Conservation (phyloP, 2,113 vertebrate genomes). For the Pseudorhombus dupliciocellatus region DNA sequence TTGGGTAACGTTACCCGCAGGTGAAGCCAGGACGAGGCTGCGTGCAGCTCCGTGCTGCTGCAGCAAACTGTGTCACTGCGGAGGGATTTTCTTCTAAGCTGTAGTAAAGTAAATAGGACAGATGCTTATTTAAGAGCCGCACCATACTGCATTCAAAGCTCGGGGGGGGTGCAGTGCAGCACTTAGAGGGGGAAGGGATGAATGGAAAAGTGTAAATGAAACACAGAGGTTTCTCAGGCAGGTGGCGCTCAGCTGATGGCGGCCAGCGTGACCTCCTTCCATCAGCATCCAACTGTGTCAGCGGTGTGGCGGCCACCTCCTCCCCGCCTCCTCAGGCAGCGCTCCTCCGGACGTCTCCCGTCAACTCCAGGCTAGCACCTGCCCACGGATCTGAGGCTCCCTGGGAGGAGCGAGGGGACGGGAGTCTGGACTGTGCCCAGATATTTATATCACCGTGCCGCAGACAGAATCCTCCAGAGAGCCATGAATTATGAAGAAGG, state of each 20-base stretch:
- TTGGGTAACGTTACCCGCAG: constrained; percentile 44
- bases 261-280: constrained; percentile 37
- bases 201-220: too few species aligned
- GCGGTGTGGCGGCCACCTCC: constrained; percentile 19
- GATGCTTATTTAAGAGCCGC: background rate
- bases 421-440: constrained; percentile 30
- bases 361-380: constrained; percentile 36
- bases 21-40: constrained; percentile 35
- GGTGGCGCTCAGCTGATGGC: background rate
- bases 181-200: background rate
- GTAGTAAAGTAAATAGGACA: background rate
- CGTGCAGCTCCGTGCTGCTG: background rate
- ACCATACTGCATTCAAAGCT: background rate
- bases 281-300: constrained; percentile 48
- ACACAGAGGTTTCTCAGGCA: background rate
- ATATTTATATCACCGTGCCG: constrained; percentile 58
- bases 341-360: constrained; percentile 20
- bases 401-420: too few species aligned
- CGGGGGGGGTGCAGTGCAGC: background rate
- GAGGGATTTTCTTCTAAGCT: constrained; percentile 5
- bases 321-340: constrained; percentile 49
- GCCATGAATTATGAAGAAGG: constrained; percentile 24
- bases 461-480: constrained; percentile 14
- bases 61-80: constrained; percentile 18
- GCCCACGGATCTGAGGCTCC: constrained; percentile 39